phyloP scores from a whole-genome alignment of 2,888 invertebrate genomes.

The Carpatolechia fugitivella region DNA sequence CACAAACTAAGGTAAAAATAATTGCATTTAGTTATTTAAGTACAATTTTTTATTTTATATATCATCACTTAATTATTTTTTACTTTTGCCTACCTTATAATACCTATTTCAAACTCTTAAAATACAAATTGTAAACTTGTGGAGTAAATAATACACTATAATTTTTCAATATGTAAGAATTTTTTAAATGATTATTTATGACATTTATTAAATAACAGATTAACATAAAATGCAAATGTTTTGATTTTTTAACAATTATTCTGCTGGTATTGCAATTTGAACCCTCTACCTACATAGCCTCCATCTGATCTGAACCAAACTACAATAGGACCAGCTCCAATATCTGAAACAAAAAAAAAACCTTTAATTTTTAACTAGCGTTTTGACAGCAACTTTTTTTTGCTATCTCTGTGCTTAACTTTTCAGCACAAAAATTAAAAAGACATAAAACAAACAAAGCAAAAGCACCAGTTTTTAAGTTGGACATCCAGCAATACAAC shows the following conservation, averaged over 20 bases:
- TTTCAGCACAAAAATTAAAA: no score
- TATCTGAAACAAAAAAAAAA: constrained; percentile 68
- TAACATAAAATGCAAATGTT: no score
- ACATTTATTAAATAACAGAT: no score
- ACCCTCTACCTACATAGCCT: constrained; percentile 83
- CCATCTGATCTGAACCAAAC: constrained; percentile 84
- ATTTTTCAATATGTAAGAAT: no score
- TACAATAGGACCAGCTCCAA: constrained; percentile 83
- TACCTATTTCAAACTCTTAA: background rate
- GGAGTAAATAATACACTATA: no score
- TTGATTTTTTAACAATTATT: constrained; percentile 77
- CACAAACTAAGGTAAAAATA: background rate
- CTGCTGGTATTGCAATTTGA: constrained; percentile 84
- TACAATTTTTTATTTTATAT: background rate
- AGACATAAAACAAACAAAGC: no score
- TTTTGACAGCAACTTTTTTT: background rate
- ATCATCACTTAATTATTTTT: background rate
- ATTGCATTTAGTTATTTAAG: constrained; percentile 1
- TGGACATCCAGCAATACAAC: no score
- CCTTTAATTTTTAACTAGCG: no score
- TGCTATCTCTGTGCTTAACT: no score
- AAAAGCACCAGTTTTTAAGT: no score
- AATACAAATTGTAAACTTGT: no score
- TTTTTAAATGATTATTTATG: no score
- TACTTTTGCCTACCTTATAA: background rate